Evolutionary conservation across 2,888 invertebrate genomes (phyloP).

Genomic region (Hypselothyrea guttata): DNA sequence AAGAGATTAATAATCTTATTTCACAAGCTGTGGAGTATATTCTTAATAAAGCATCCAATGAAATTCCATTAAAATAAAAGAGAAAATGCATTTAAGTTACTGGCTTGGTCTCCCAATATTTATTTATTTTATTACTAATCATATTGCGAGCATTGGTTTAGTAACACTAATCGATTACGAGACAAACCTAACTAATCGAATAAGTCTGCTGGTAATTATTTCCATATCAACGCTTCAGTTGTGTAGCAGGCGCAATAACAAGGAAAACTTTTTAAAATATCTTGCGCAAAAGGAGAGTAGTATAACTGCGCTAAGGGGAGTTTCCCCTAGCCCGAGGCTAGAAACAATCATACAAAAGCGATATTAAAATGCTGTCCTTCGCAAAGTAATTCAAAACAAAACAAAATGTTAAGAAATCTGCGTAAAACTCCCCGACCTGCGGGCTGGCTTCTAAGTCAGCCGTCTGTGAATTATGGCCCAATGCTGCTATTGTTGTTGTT

Average conservation of each 20-base stretch:
- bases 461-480: slow-evolving; percentile 71
- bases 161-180: not conserved
- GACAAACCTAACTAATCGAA: slow-evolving; percentile 18
- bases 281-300: slow-evolving; percentile 33
- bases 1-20: no score
- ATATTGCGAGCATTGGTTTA: no score
- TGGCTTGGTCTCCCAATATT: no score
- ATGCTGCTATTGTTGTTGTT: slow-evolving; percentile 22
- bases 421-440: slow-evolving; percentile 35
- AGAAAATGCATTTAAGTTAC: no score
- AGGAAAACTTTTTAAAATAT: slow-evolving; percentile 55
- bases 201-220: slow-evolving; percentile 70
- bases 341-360: slow-evolving; percentile 21
- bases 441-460: slow-evolving; percentile 64
- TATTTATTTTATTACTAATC: no score
- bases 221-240: slow-evolving; percentile 64
- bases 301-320: not conserved
- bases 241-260: slow-evolving; percentile 20
- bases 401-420: slow-evolving; percentile 45
- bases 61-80: no score
- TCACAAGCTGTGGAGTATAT: no score
- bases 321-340: not conserved
- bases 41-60: no score
- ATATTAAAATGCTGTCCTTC: slow-evolving; percentile 62
- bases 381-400: slow-evolving; percentile 58